Base-by-base conservation (phyloP, 1,140 invertebrate species). In the Macrostomum lignano region DNA sequence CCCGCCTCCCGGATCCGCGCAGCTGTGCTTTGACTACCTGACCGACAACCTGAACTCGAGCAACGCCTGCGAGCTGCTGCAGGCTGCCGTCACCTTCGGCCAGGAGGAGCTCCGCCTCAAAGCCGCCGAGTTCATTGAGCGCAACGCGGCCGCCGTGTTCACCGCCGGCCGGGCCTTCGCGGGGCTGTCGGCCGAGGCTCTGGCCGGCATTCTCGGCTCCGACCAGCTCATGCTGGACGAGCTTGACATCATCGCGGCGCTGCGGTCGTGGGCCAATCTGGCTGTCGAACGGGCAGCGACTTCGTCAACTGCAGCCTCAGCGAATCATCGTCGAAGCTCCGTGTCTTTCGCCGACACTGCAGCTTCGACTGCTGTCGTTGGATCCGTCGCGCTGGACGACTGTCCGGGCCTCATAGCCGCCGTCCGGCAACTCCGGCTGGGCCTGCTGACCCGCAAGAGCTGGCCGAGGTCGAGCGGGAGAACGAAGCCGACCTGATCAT, bases 371-470 rank as follows among this genome's bases (percentile, higher is more conserved):
- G n/a, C n/a, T n/a, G n/a, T n/a, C n/a, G n/a, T n/a, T n/a, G 23
- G 10, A n/a, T 10, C 10, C 10, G 10, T n/a, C n/a, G 23, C 23
- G 23, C 23, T n/a, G 23, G n/a, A 10, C n/a, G 23, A 24, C n/a
- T 10, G 10, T n/a, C 10, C n/a, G 23, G 10, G 23, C 10, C 23
- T n/a, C 23, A 24, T 10, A 17, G 42, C 40, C 21, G 45, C 47
- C 7, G 41, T 49, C 2, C 24, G 37, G 10, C 38, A 44, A 15
- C 26, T 53, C 2, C 39, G 52, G 19, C 36, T 94, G 2, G 43
- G 50, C 9, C 37, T 55, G 1, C 29, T 55, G 13, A 41, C 46
- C 41, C 49, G 6, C 44, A 51, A n/a, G 51, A 55, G 36, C 33
- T 55, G 4, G 38, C 39, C 15, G 42, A 42, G 34, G 28, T 51